Evolutionary conservation across 2,797 vertebrate species (phyloP).

Genomic region (Thamnophis elegans): DNA sequence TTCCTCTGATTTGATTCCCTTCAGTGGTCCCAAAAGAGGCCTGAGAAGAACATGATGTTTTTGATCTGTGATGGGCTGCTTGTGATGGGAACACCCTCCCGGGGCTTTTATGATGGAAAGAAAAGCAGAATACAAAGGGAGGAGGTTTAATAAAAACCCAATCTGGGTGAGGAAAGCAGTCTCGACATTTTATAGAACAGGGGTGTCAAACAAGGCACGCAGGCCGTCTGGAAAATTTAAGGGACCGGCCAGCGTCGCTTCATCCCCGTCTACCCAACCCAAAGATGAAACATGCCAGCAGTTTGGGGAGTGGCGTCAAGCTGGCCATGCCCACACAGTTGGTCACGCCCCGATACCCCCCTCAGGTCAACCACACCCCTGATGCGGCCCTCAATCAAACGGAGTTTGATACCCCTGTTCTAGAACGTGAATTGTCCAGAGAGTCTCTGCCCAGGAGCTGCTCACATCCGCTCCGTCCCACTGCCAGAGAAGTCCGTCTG

Average conservation of each 20-base stretch:
- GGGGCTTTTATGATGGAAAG: not conserved
- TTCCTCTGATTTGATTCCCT: not conserved
- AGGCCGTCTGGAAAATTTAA: too few species aligned
- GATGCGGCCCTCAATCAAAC: too few species aligned
- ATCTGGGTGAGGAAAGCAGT: not conserved
- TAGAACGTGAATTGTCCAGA: fast-evolving
- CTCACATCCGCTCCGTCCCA: slow-evolving; percentile 73
- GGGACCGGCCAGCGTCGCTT: fast-evolving
- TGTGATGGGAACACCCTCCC: not conserved
- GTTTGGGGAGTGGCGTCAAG: too few species aligned
- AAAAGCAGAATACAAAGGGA: not conserved
- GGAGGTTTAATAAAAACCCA: not conserved
- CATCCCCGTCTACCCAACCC: too few species aligned
- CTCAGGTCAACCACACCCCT: too few species aligned
- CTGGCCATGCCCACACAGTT: too few species aligned
- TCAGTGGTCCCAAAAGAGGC: too few species aligned
- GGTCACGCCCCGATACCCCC: too few species aligned
- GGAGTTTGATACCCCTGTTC: too few species aligned
- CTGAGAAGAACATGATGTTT: not conserved
- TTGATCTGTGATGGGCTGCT: not conserved
- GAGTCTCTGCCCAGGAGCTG: not conserved
- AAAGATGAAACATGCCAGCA: too few species aligned
- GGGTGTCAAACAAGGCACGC: too few species aligned
- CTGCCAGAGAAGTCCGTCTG: slow-evolving; percentile 92
- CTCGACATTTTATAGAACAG: not conserved